Evolutionary conservation across 2,113 vertebrate species (phyloP), one percentile per base, ranked within the genome.

Genomic region (Oplegnathus fasciatus): DNA sequence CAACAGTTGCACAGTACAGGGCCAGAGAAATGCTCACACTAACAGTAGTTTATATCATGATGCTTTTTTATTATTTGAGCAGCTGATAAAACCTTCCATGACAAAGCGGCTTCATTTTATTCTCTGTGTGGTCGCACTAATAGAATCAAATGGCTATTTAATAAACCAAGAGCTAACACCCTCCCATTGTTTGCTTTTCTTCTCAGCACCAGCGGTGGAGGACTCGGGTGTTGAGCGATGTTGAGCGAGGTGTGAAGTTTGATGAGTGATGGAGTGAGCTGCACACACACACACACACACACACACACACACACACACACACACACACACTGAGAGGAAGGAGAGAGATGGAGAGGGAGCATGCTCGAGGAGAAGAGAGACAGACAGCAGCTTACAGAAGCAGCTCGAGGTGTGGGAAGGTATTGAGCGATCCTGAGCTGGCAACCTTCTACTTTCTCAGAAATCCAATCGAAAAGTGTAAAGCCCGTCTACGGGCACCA

Each of bases 361-460:
- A 57, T 54, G 61, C 32, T n/a, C 66, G n/a, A n/a, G n/a, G 68
- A 74, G 40, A 76, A 48, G 57, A 80, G 46, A 85, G 78, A 60
- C 46, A 42, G 60, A 42, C 37, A 76, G 42, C 34, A 52, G 0
- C 1, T 82, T 52, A 75, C 62, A 80, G 60, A 67, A 71, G 75
- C 58, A 83, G 58, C 52, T 85, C 5, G 24, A 86, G 54, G 89
- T 87, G 89, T 90, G 83, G 89, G 89, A 91, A 83, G 88, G 79
- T 88, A 90, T 83, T 40, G 91, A 92, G 67, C 11, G 30, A 72
- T 57, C 46, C 66, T 68, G 32, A 84, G 73, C 67, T 74, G 64
- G 75, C 84, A 82, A 66, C 52, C 20, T 50, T 83, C 48, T 0
- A 76, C 34, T 78, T 83, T 73, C 52, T 74, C 61, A 88, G 65